These are phyloP conservation scores for Astreopora myriophthalma DNA, from an alignment of 64 coral and sea anemone genomes.

Conservation along the genomic window DNA sequence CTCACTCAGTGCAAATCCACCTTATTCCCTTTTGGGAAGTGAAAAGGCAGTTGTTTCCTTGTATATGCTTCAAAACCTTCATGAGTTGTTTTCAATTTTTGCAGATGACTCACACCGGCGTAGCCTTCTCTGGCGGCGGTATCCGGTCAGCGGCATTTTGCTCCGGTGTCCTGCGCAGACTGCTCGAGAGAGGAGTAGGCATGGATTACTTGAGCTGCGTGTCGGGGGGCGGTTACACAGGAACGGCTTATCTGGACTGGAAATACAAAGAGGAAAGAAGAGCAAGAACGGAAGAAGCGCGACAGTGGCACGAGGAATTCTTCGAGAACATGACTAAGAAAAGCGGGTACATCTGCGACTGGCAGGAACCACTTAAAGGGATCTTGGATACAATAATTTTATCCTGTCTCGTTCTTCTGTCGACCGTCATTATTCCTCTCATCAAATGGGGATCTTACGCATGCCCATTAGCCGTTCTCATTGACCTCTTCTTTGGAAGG, in stretches of 20 bases:
- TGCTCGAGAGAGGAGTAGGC: conserved; percentile 24
- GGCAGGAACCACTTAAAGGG: conserved; percentile 28
- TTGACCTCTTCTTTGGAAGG: conserved; percentile 57
- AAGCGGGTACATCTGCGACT: conserved; percentile 16
- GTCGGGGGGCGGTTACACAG: conserved; percentile 68
- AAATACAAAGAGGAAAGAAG: conserved; percentile 56
- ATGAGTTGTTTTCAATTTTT: too few species aligned
- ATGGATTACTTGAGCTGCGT: conserved; percentile 73
- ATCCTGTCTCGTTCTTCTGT: background rate
- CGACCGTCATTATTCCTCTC: conserved; percentile 32
- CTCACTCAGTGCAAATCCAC: too few species aligned
- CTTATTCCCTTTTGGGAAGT: too few species aligned
- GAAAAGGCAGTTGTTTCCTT: too few species aligned
- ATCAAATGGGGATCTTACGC: conserved; percentile 20
- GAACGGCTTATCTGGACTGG: conserved; percentile 73
- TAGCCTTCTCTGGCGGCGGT: conserved; percentile 80
- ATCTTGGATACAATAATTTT: conserved; percentile 23
- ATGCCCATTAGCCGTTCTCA: conserved; percentile 45
- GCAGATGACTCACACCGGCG: conserved; percentile 26
- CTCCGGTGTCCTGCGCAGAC: conserved; percentile 75
- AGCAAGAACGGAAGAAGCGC: background rate
- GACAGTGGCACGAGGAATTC: conserved; percentile 75
- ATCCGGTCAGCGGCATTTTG: conserved; percentile 76
- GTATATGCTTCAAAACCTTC: too few species aligned
- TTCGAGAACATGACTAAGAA: conserved; percentile 64